These are phyloP conservation scores for Helicolenus hilgendorfi DNA, from an alignment of 2,797 vertebrate genomes.

Conservation along the genomic window DNA sequence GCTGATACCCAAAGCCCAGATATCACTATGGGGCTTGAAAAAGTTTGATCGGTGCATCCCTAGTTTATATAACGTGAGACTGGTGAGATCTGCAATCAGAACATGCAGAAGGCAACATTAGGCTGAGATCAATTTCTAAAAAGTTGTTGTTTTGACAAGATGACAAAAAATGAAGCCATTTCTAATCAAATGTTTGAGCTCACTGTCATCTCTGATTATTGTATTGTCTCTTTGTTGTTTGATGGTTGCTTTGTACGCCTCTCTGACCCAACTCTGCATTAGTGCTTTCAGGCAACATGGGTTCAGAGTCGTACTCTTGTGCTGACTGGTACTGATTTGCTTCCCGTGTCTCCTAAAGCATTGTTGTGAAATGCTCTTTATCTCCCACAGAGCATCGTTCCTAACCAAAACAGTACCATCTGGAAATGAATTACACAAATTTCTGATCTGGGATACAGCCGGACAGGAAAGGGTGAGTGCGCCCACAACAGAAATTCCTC, in stretches of 20 bases:
- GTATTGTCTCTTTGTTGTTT: not conserved
- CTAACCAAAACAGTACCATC: slow-evolving; percentile 98
- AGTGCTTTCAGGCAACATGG: not conserved
- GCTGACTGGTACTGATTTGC: slow-evolving; percentile 9
- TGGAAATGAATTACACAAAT: slow-evolving; percentile 98
- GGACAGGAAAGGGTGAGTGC: slow-evolving; percentile 96
- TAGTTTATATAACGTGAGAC: not conserved
- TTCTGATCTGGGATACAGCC: slow-evolving; percentile 99
- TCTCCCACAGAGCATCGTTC: slow-evolving; percentile 95
- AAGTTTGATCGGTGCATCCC: too few relatives aligned
- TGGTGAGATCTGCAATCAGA: not conserved
- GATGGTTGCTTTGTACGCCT: not conserved
- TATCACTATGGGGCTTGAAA: too few relatives aligned
- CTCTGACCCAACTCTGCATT: not conserved
- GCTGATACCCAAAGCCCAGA: too few relatives aligned
- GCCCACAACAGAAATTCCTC: not conserved
- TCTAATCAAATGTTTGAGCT: not conserved
- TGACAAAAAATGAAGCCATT: not conserved
- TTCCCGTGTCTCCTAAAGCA: slow-evolving; percentile 24
- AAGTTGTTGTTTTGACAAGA: not conserved
- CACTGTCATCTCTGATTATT: not conserved
- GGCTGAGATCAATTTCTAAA: not conserved
- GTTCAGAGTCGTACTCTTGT: not conserved
- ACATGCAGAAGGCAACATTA: not conserved
- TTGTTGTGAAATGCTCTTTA: slow-evolving; percentile 37